A percentile compares a stretch with the other conserved stretches of the same genome.
phyloP scores from a whole-genome alignment of 2,113 vertebrate genomes.

The Thinocorus orbignyianus region DNA sequence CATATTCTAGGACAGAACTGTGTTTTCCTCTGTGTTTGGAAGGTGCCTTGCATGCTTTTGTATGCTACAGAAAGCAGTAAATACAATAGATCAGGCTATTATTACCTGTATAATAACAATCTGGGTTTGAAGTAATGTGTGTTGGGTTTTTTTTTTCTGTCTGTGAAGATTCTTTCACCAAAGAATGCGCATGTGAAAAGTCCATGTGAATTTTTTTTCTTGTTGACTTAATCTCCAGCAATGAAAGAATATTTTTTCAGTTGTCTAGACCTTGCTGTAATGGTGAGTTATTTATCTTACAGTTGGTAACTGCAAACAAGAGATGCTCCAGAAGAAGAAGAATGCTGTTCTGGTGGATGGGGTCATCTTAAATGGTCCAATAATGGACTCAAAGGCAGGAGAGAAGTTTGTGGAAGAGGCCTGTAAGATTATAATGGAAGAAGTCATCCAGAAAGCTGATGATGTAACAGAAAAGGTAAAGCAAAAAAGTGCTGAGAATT shows the following conservation, averaged over 20 bases:
- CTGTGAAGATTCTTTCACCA: background rate
- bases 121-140: background rate
- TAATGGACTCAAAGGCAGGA: slow-evolving; percentile 71
- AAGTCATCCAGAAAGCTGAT: slow-evolving; percentile 82
- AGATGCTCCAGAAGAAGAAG: slow-evolving; percentile 66
- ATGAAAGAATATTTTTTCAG: background rate
- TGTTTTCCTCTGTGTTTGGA: background rate
- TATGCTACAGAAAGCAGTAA: background rate
- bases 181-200: background rate
- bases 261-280: background rate
- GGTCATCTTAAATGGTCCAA: slow-evolving; percentile 75
- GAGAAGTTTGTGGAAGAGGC: slow-evolving; percentile 83
- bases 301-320: slow-evolving; percentile 58
- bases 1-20: background rate
- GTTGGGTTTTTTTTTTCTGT: background rate
- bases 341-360: slow-evolving; percentile 75
- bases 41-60: background rate
- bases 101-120: background rate
- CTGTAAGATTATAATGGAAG: slow-evolving; percentile 81
- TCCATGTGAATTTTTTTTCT: background rate
- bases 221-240: background rate
- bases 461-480: slow-evolving; percentile 84
- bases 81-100: background rate
- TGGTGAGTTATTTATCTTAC: slow-evolving; percentile 20
- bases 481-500: background rate